Evolutionary conservation across 2,113 vertebrate genomes (phyloP), one percentile per base, ranked within the genome.

Genomic region (Tetraodon nigroviridis): DNA sequence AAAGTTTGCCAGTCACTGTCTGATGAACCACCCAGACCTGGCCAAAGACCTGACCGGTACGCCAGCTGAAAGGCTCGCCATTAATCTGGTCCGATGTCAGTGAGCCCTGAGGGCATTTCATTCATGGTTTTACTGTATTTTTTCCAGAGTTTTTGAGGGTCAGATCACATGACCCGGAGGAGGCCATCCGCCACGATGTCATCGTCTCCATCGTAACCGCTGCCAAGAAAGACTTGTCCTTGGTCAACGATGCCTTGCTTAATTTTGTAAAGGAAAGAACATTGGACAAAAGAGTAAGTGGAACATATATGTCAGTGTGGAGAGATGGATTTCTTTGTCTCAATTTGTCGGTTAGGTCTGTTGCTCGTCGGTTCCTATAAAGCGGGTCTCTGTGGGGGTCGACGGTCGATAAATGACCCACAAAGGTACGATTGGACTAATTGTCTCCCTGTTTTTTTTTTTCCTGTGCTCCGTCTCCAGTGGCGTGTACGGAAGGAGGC

Each of bases 151-250:
- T 90, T 81, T 91, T 99, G 62, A 94, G 95, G 89, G 97, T 98
- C 76, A 90, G 97, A 65, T 98, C 97, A 61, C 97, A 98, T 87
- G 96, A 98, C 80, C 96, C 97, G 1, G 97, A 98, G 87, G 97
- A 98, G 82, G 96, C 97, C 62, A 99, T 99, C 78, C 91, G 97
- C 52, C 97, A 99, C 73, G 97, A 99, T 82, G 97, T 99, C 77
- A 99, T 99, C 60, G 97, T 99, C 64, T 99, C 97, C 73, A 99
- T 99, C 85, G 97, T 99, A 84, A 99, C 97, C 13, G 96, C 97
- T 80, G 95, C 97, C 83, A 98, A 97, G 87, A 99, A 99, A 80
- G 97, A 99, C 83, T 91, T 99, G 69, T 86, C 97, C 29, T 90
- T 99, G 14, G 97, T 99, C 77, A 99, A 98, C 57, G 97, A 99